Conservation (phyloP, 2,888 invertebrate species). For the Drosophila anomalata region DNA sequence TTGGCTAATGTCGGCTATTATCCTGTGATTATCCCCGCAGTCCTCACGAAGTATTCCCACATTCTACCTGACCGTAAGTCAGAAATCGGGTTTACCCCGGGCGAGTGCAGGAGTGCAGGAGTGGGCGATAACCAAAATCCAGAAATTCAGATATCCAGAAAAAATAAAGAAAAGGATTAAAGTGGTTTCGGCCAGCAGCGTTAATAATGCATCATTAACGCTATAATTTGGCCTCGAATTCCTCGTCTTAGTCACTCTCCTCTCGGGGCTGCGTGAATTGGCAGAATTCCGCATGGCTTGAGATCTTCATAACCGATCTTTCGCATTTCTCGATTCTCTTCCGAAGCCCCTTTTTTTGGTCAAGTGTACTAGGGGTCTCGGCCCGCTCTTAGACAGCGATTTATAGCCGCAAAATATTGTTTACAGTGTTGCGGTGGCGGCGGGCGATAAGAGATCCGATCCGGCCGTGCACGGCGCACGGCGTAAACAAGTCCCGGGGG, state of each 20-base stretch:
- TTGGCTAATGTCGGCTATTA: constrained; percentile 78
- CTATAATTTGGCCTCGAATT: constrained; percentile 73
- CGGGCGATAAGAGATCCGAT: constrained; percentile 44
- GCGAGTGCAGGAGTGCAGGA: constrained; percentile 1
- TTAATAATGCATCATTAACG: constrained; percentile 83
- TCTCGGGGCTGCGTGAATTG: constrained; percentile 65
- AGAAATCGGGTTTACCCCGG: constrained; percentile 15
- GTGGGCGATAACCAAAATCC: constrained; percentile 33
- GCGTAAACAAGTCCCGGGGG: constrained; percentile 36
- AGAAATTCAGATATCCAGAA: neutral
- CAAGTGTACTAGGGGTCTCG: constrained; percentile 12
- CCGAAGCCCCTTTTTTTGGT: neutral
- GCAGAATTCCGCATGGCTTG: constrained; percentile 40
- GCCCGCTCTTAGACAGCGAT: constrained; percentile 30
- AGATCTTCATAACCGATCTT: constrained; percentile 35
- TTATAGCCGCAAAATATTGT: constrained; percentile 32
- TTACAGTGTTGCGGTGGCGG: constrained; percentile 28
- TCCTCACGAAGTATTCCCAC: constrained; percentile 16
- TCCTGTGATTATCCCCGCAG: constrained; percentile 78
- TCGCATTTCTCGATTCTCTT: constrained; percentile 26
- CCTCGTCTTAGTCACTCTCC: constrained; percentile 29
- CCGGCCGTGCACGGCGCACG: constrained; percentile 8
- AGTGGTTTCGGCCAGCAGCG: constrained; percentile 71
- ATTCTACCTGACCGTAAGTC: constrained; percentile 35
- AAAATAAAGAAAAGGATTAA: constrained; percentile 75